phyloP scores from a whole-genome alignment of 2,113 vertebrate species.

The Turnix velox region DNA sequence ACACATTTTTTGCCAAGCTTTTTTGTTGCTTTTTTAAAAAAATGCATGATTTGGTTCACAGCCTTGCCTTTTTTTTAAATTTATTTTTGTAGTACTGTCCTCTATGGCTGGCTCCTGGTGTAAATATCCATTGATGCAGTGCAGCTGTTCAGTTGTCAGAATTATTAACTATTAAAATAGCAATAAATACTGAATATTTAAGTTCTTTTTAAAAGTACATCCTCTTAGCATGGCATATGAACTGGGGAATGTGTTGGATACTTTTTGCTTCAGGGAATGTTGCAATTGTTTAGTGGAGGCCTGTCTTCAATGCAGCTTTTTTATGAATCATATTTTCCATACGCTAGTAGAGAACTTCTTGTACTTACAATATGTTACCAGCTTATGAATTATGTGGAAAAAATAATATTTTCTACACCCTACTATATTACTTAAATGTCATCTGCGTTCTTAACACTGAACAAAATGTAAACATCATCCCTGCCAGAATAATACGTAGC shows the following conservation, averaged over 20 bases:
- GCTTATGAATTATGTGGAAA: slow-evolving; percentile 33
- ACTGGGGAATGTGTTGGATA: background rate
- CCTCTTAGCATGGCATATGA: background rate
- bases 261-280: background rate
- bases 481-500: background rate
- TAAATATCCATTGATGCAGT: background rate
- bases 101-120: background rate
- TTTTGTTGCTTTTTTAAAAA: background rate
- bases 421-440: slow-evolving; percentile 52
- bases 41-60: background rate
- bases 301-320: background rate
- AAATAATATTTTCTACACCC: slow-evolving; percentile 17
- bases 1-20: background rate
- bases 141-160: background rate
- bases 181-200: background rate
- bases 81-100: background rate
- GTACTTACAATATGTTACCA: background rate
- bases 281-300: slow-evolving; percentile 5
- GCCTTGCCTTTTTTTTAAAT: background rate
- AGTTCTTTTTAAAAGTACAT: background rate
- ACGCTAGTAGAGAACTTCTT: background rate
- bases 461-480: slow-evolving; percentile 15
- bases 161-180: background rate
- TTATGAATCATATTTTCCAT: slow-evolving; percentile 46
- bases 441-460: background rate